Conservation (phyloP, 37 sponge, comb jelly and placozoan genomes). For the Petrosia ficiformis region DNA sequence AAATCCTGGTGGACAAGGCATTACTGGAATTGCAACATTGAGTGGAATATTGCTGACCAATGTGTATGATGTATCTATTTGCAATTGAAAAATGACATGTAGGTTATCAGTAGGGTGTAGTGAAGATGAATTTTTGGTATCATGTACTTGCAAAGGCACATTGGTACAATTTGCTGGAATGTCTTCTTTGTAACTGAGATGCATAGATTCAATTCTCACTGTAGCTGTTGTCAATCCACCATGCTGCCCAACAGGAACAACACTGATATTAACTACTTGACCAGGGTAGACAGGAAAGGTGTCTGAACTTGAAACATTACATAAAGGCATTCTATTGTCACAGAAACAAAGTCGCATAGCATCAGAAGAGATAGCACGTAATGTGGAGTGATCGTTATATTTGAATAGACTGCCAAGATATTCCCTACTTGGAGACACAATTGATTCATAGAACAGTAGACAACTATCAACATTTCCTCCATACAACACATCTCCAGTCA, state of each 20-base stretch:
- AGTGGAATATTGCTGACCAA: neutral
- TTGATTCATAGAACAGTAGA: neutral
- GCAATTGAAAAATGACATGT: neutral
- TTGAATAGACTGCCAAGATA: neutral
- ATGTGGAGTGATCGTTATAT: neutral
- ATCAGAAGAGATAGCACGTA: neutral
- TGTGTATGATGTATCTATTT: neutral
- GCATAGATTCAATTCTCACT: neutral
- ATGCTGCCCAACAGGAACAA: neutral
- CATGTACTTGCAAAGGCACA: neutral
- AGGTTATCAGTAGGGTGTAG: no score
- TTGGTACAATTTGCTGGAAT: neutral
- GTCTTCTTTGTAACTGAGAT: neutral
- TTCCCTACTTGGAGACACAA: neutral
- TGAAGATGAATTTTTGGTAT: neutral
- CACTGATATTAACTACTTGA: neutral
- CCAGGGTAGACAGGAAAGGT: neutral
- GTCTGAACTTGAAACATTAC: neutral
- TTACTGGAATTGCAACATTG: neutral
- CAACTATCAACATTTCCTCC: slow-evolving; percentile 2
- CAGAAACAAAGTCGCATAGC: neutral
- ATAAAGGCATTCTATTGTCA: neutral
- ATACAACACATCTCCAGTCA: neutral
- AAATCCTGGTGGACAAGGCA: neutral
- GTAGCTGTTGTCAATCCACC: neutral